These are phyloP conservation scores for Channa maculata DNA, from an alignment of 2,113 vertebrate genomes.

Conservation along the genomic window DNA sequence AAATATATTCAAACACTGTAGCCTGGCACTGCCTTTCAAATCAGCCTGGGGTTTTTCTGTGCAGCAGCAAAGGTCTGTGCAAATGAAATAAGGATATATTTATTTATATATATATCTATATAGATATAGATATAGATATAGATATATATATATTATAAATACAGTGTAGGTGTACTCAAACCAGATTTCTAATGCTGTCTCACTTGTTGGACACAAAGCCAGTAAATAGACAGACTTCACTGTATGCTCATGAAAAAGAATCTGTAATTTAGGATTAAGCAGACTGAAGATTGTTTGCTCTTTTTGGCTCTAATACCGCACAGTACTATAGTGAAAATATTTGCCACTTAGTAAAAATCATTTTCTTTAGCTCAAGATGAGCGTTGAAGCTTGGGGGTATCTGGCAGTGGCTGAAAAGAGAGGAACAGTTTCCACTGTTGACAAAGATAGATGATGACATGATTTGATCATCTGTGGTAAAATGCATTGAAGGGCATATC, in stretches of 20 bases:
- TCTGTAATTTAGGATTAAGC: conserved; percentile 7
- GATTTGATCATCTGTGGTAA: conserved; percentile 35
- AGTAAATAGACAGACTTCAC: not conserved
- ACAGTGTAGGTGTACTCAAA: conserved; percentile 18
- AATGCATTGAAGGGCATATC: conserved; percentile 35
- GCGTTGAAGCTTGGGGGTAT: conserved; percentile 8
- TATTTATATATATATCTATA: too few species aligned
- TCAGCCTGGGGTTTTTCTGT: conserved; percentile 47
- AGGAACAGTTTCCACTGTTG: conserved; percentile 33
- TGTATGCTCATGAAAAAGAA: conserved; percentile 19
- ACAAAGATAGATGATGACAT: conserved; percentile 57
- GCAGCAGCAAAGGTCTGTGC: conserved; percentile 54
- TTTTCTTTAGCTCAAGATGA: conserved; percentile 16
- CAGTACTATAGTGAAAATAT: conserved; percentile 15
- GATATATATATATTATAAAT: not conserved
- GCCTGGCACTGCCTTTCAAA: conserved; percentile 23
- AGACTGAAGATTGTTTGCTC: not conserved
- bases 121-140: too few species aligned
- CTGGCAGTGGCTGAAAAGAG: conserved; percentile 4
- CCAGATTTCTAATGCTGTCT: conserved; percentile 17
- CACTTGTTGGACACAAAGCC: conserved; percentile 37
- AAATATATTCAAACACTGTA: conserved; percentile 21
- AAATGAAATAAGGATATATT: conserved; percentile 21
- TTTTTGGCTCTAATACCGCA: not conserved
- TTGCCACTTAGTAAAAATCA: conserved; percentile 6